Percentiles rank a stretch among this genome's conserved stretches.
Evolutionary conservation across 2,113 vertebrate genomes (phyloP).

Genomic region (Gulo gulo): DNA sequence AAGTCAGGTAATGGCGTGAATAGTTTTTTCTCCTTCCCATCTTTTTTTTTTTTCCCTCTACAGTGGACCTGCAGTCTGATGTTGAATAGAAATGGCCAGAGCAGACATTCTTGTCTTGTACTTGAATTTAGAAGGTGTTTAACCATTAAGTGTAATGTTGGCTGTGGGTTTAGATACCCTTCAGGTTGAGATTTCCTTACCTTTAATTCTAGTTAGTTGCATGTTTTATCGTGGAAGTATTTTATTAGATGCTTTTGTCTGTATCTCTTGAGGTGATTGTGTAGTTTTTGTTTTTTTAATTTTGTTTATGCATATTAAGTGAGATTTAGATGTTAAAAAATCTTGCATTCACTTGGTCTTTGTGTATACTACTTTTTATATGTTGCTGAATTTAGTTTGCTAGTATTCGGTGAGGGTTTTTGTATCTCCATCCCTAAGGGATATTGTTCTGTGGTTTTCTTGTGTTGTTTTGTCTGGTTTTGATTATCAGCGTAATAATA

Average conservation of each 20-base stretch:
- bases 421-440: neutral
- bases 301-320: neutral
- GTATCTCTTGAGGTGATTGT: neutral
- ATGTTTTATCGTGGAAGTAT: neutral
- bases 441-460: neutral
- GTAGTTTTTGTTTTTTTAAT: neutral
- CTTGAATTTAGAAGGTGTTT: neutral
- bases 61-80: neutral
- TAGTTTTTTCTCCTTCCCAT: neutral
- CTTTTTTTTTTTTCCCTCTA: neutral
- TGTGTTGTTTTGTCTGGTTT: neutral
- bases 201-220: neutral
- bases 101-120: neutral
- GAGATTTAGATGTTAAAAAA: neutral
- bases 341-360: neutral
- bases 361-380: neutral
- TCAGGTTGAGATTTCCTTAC: neutral
- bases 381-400: neutral
- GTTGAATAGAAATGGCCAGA: neutral
- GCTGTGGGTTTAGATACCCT: neutral
- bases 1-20: neutral
- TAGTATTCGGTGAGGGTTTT: neutral
- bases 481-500: neutral
- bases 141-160: neutral
- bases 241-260: neutral